A percentile compares a stretch with the other conserved stretches of the same genome.
phyloP scores from a whole-genome alignment of 2,888 invertebrate species.

The Camptogramma bilineatum region DNA sequence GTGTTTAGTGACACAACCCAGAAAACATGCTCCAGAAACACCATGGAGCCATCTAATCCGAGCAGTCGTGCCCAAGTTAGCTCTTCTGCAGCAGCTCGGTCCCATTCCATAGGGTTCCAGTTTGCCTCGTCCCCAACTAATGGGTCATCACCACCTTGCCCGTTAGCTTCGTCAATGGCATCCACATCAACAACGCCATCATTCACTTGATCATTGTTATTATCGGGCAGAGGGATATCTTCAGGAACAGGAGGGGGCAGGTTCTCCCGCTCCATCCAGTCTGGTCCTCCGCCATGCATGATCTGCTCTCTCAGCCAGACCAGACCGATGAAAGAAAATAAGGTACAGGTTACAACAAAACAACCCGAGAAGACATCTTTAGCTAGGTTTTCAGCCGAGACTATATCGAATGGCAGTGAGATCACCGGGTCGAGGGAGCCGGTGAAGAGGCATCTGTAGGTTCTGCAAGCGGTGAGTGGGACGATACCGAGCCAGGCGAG shows the following conservation, averaged over 20 bases:
- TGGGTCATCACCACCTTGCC: conserved; percentile 79
- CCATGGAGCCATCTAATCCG: conserved; percentile 97
- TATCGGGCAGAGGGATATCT: conserved; percentile 75
- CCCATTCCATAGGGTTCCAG: conserved; percentile 99
- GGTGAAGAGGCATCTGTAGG: conserved; percentile 96
- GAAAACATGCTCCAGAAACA: conserved; percentile 99
- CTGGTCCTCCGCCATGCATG: conserved; percentile 98
- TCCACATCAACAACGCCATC: conserved; percentile 68
- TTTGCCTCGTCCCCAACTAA: conserved; percentile 92
- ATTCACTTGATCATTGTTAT: conserved; percentile 79
- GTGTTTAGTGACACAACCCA: conserved; percentile 99
- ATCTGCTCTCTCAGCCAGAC: conserved; percentile 99
- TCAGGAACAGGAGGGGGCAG: conserved; percentile 80
- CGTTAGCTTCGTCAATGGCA: conserved; percentile 69
- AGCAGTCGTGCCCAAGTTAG: conserved; percentile 98
- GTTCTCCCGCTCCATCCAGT: conserved; percentile 94
- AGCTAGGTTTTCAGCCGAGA: conserved; percentile 96
- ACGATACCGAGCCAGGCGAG: conserved; percentile 99
- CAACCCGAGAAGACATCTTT: conserved; percentile 98
- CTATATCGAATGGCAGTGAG: conserved; percentile 95
- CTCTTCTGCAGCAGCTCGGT: conserved; percentile 98
- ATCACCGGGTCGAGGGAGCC: conserved; percentile 94
- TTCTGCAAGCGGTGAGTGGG: conserved; percentile 97
- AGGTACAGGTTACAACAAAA: conserved; percentile 97
- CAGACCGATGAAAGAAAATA: conserved; percentile 97